Percentiles rank a stretch among this genome's conserved stretches.
Evolutionary conservation across 2,888 invertebrate species (phyloP).

Genomic region (Agrochola lota): DNA sequence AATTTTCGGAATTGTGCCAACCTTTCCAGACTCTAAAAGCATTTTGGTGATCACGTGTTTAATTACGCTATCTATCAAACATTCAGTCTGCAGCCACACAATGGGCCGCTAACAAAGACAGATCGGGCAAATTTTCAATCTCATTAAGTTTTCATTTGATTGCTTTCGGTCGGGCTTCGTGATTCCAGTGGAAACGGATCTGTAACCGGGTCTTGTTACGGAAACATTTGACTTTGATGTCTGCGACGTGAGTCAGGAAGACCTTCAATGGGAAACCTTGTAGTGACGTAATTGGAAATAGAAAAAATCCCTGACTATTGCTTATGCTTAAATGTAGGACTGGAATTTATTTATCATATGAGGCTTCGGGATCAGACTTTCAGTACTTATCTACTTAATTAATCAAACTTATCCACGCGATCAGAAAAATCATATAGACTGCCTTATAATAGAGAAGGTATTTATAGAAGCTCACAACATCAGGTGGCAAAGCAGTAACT

Average conservation of each 20-base stretch:
- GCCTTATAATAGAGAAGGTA: not conserved
- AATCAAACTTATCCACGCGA: too few relatives aligned
- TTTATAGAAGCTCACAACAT: not conserved
- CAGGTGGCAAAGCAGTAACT: too few relatives aligned
- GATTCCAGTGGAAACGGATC: slow-evolving; percentile 65
- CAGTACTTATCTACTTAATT: not conserved
- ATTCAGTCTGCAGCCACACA: slow-evolving; percentile 58
- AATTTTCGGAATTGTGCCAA: slow-evolving; percentile 22
- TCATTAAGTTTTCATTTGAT: slow-evolving; percentile 73
- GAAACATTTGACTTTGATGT: slow-evolving; percentile 60
- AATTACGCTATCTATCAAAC: slow-evolving; percentile 65
- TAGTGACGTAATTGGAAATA: slow-evolving; percentile 28
- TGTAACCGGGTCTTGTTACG: slow-evolving; percentile 58
- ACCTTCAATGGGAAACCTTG: slow-evolving; percentile 24
- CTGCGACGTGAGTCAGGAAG: slow-evolving; percentile 35
- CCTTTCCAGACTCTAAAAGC: slow-evolving; percentile 38
- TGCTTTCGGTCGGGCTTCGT: slow-evolving; percentile 63
- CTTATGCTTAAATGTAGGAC: not conserved
- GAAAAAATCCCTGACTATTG: slow-evolving; percentile 18
- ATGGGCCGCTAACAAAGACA: slow-evolving; percentile 71
- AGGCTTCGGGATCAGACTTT: not conserved
- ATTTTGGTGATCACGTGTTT: slow-evolving; percentile 39
- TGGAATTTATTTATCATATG: not conserved
- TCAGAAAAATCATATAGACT: too few relatives aligned
- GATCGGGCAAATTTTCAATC: slow-evolving; percentile 73